A percentile compares a stretch with the other conserved stretches of the same genome.
Evolutionary conservation across 2,113 vertebrate species (phyloP).

Genomic region (Gymnarchus niloticus): DNA sequence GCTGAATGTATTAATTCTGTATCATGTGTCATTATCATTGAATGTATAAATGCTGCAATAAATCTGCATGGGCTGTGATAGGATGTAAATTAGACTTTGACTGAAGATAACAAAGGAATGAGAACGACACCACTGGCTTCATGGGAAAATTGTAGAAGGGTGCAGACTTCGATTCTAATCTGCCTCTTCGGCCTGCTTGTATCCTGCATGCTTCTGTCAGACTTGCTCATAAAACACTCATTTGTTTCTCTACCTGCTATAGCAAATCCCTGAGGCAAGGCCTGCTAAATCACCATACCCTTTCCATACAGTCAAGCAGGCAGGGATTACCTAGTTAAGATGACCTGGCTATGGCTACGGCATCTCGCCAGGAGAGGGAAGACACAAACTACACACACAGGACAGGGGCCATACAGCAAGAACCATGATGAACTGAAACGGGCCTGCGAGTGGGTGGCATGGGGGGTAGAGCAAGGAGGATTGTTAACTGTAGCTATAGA

Average conservation of each 20-base stretch:
- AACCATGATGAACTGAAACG: too few relatives aligned
- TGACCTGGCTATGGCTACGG: neutral
- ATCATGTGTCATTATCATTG: neutral
- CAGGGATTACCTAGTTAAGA: neutral
- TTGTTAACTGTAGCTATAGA: too few relatives aligned
- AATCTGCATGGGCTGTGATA: neutral
- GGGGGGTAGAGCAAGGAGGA: too few relatives aligned
- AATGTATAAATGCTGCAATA: neutral
- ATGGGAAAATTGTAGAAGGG: neutral
- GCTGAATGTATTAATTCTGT: neutral
- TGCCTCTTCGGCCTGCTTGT: neutral
- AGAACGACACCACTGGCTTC: neutral
- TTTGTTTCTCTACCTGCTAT: neutral
- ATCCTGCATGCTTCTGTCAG: neutral
- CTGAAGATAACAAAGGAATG: neutral
- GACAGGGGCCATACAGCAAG: neutral
- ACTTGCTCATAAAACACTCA: neutral
- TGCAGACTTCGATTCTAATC: neutral
- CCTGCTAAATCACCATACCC: neutral
- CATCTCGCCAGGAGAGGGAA: neutral
- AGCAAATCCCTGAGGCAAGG: neutral
- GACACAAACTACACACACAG: neutral
- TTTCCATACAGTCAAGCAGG: too few relatives aligned
- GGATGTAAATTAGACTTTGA: neutral
- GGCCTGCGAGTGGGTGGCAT: too few relatives aligned